Evolutionary conservation across 2,888 invertebrate genomes (phyloP).

Genomic region (Apodemia mormo): DNA sequence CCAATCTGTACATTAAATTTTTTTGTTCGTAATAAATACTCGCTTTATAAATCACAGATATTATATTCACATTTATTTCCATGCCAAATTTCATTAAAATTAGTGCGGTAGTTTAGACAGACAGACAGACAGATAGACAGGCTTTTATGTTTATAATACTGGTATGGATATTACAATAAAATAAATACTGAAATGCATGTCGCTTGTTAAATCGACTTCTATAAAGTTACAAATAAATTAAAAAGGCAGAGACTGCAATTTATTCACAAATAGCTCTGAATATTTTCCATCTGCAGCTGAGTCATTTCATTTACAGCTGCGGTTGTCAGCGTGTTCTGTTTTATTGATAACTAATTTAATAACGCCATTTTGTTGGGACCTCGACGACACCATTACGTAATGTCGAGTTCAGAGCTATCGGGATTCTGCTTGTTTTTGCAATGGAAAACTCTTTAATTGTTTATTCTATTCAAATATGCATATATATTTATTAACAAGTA

Average conservation of each 20-base stretch:
- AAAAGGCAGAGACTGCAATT: background rate
- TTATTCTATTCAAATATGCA: background rate
- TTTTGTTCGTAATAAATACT: too few relatives aligned
- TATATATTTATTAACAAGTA: too few relatives aligned
- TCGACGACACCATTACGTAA: background rate
- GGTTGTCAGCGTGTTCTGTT: background rate
- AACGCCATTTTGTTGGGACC: background rate
- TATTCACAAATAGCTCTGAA: background rate
- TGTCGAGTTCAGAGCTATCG: background rate
- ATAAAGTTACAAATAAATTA: background rate
- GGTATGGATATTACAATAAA: too few relatives aligned
- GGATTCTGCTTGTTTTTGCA: background rate
- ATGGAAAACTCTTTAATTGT: background rate
- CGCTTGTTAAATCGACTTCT: too few relatives aligned
- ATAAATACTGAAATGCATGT: too few relatives aligned
- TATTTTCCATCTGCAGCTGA: background rate
- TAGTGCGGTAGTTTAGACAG: too few relatives aligned
- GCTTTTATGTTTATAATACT: too few relatives aligned
- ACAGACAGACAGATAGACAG: too few relatives aligned
- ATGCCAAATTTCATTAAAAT: too few relatives aligned
- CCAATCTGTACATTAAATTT: too few relatives aligned
- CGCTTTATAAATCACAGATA: too few relatives aligned
- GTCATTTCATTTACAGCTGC: conserved; percentile 10
- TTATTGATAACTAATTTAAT: conserved; percentile 14
- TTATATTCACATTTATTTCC: too few relatives aligned